phyloP scores from a whole-genome alignment of 2,113 vertebrate species.

The Gnathonemus echidnorhynchus region DNA sequence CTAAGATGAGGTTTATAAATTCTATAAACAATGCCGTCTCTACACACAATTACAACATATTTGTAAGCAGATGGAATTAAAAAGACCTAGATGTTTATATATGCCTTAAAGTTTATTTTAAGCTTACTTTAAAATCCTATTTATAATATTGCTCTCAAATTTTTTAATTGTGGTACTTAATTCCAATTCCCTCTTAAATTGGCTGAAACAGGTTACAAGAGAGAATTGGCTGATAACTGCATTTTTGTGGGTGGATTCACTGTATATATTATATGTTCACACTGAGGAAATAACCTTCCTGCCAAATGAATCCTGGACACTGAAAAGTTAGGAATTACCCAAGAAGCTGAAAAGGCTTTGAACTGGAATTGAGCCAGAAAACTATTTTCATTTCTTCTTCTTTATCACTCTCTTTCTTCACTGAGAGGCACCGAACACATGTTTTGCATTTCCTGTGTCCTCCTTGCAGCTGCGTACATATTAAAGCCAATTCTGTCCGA shows the following conservation, averaged over 20 bases:
- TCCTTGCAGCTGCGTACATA: conserved; percentile 7
- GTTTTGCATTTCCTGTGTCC: conserved; percentile 1
- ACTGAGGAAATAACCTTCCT: neutral
- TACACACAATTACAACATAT: neutral
- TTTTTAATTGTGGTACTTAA: neutral
- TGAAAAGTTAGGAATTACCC: neutral
- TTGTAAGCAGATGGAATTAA: neutral
- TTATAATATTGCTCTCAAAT: neutral
- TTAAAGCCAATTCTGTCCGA: neutral
- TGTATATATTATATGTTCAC: neutral
- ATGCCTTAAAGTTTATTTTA: neutral
- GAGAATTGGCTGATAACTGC: neutral
- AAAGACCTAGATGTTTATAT: conserved; percentile 10
- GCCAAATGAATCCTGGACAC: neutral
- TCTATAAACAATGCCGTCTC: neutral
- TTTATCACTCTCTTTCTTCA: neutral
- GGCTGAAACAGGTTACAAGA: neutral
- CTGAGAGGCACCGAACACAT: conserved; percentile 16
- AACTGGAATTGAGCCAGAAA: neutral
- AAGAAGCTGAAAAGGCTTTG: neutral
- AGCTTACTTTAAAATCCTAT: neutral
- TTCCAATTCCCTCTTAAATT: neutral
- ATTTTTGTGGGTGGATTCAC: neutral
- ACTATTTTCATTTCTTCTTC: conserved; percentile 17
- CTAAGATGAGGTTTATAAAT: neutral